A percentile compares a stretch with the other conserved stretches of the same genome.
Evolutionary conservation across 2,797 vertebrate genomes (phyloP).

Genomic region (Petrocephalus schoutedeni): DNA sequence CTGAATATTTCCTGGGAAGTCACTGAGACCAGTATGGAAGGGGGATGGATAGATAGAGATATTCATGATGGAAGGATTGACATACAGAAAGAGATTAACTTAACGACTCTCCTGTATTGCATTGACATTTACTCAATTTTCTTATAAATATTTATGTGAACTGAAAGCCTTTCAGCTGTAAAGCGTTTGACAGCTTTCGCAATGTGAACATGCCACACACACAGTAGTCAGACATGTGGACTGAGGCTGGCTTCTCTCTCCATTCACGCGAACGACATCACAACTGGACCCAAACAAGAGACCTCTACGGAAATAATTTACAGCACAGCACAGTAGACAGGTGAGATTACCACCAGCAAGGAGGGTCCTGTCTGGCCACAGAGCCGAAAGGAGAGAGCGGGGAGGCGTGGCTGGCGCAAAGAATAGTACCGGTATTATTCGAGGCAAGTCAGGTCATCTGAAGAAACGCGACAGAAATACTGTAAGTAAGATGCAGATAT

Average conservation of each 20-base stretch:
- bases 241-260: background rate
- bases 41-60: background rate
- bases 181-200: background rate
- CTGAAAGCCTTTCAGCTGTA: background rate
- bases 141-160: background rate
- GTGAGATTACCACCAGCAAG: background rate
- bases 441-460: background rate
- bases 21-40: background rate
- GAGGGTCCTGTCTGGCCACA: background rate
- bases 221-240: background rate
- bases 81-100: constrained; percentile 24
- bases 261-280: background rate
- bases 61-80: constrained; percentile 18
- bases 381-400: background rate
- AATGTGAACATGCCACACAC: background rate
- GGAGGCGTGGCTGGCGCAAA: too few relatives aligned
- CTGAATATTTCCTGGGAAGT: background rate
- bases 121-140: background rate
- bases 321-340: background rate
- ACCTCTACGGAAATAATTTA: background rate
- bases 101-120: background rate
- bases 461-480: background rate
- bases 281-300: background rate
- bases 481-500: background rate
- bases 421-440: background rate